Conservation (phyloP, 2,113 vertebrate species). For the Rhinoderma darwinii region DNA sequence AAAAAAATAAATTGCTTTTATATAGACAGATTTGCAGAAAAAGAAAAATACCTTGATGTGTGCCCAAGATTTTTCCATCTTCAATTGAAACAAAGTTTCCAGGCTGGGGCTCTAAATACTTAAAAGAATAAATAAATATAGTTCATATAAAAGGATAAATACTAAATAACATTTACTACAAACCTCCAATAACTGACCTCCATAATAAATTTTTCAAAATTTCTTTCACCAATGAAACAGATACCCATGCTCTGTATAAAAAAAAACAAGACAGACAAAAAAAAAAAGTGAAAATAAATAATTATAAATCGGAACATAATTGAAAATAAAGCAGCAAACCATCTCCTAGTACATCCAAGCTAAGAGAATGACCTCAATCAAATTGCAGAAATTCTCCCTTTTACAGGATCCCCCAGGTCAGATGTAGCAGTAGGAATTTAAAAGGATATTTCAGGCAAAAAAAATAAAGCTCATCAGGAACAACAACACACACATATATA, state of each 20-base stretch:
- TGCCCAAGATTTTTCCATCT: constrained; percentile 84
- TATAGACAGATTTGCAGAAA: neutral
- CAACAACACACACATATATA: too few species aligned
- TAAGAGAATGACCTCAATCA: too few species aligned
- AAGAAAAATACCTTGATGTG: constrained; percentile 78
- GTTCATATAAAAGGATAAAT: constrained; percentile 35
- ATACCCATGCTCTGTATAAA: constrained; percentile 99
- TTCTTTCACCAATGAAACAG: constrained; percentile 93
- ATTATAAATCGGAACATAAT: neutral
- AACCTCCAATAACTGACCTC: constrained; percentile 74
- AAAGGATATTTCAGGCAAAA: too few species aligned
- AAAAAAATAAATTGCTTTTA: neutral
- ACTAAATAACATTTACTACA: neutral
- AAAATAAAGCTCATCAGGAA: too few species aligned
- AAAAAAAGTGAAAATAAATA: constrained; percentile 38
- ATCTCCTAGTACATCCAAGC: too few species aligned
- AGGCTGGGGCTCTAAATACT: constrained; percentile 91
- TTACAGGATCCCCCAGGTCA: too few species aligned
- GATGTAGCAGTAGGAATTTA: too few species aligned
- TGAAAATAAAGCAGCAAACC: neutral
- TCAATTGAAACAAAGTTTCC: constrained; percentile 92
- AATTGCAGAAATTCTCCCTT: too few species aligned
- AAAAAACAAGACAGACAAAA: too few species aligned
- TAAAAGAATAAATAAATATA: constrained; percentile 47
- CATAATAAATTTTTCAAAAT: constrained; percentile 92